phyloP scores from a whole-genome alignment of 2,113 vertebrate species.

The Takifugu bimaculatus region DNA sequence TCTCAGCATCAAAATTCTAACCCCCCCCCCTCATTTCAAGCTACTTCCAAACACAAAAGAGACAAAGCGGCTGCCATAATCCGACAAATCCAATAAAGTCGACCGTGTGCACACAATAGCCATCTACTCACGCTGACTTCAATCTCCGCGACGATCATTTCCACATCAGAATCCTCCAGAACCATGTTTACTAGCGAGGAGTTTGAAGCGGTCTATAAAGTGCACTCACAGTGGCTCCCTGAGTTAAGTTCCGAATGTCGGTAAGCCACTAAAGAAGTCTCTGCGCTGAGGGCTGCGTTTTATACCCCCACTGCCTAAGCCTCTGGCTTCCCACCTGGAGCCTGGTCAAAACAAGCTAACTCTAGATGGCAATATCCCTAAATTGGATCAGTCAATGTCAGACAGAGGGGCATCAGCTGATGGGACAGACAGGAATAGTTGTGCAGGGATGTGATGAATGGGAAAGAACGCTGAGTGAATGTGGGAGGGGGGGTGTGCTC shows the following conservation, averaged over 20 bases:
- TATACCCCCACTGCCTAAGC: constrained; percentile 78
- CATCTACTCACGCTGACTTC: constrained; percentile 80
- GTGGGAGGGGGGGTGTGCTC: not conserved
- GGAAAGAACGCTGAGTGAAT: constrained; percentile 20
- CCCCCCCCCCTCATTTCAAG: no score
- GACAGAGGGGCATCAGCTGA: constrained; percentile 48
- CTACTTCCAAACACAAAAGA: not conserved
- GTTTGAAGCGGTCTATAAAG: constrained; percentile 19
- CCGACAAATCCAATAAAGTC: not conserved
- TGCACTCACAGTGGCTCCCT: constrained; percentile 3
- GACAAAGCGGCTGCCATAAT: constrained; percentile 4
- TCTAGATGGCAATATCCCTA: constrained; percentile 79
- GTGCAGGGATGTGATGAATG: constrained; percentile 8
- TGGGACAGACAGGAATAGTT: constrained; percentile 9
- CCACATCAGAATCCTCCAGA: constrained; percentile 78
- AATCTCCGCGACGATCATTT: constrained; percentile 79
- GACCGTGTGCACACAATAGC: no score
- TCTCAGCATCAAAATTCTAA: no score
- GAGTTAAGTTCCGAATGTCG: constrained; percentile 56
- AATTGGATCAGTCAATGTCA: constrained; percentile 84
- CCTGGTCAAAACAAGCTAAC: constrained; percentile 81
- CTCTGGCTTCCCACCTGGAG: constrained; percentile 75
- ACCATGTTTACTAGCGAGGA: constrained; percentile 77
- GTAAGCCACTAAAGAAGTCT: constrained; percentile 37
- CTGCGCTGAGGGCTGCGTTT: constrained; percentile 62